Conservation (phyloP, 2,797 vertebrate species). For the Lerista edwardsae region DNA sequence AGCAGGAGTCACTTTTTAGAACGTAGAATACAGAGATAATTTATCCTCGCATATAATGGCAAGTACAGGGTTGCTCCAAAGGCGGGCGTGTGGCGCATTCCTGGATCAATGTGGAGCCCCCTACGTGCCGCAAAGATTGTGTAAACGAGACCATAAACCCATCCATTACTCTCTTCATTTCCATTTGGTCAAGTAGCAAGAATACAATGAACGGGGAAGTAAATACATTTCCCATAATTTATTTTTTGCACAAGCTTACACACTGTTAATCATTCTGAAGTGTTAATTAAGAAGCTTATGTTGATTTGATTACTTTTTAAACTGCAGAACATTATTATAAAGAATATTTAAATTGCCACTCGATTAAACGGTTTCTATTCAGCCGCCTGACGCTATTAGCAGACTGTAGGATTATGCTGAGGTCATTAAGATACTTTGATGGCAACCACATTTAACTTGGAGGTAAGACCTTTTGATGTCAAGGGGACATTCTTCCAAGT, state of each 20-base stretch:
- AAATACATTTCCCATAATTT: conserved; percentile 81
- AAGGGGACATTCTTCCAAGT: conserved; percentile 1
- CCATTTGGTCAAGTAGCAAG: conserved; percentile 79
- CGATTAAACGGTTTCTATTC: conserved; percentile 81
- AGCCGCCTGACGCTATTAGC: conserved; percentile 76
- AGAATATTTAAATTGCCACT: conserved; percentile 81
- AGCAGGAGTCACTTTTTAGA: conserved; percentile 11
- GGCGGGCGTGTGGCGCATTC: conserved; percentile 68
- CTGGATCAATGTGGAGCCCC: conserved; percentile 67
- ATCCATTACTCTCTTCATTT: conserved; percentile 82
- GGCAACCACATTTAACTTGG: conserved; percentile 4
- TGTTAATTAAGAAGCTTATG: conserved; percentile 84
- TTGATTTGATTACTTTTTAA: conserved; percentile 85
- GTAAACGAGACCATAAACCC: conserved; percentile 75
- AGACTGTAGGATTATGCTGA: conserved; percentile 75
- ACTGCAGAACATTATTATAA: conserved; percentile 81
- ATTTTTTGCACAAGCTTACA: conserved; percentile 77
- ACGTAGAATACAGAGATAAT: conserved; percentile 62
- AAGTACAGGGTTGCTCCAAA: conserved; percentile 65
- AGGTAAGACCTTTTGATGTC: conserved; percentile 1
- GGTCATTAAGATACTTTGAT: conserved; percentile 75
- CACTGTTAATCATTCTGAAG: conserved; percentile 83
- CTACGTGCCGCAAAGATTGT: conserved; percentile 64
- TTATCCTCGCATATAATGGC: conserved; percentile 67
- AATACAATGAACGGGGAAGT: conserved; percentile 76